Evolutionary conservation across 1,140 invertebrate species (phyloP), one percentile per base, ranked within the genome.

Genomic region (Linepithema humile): DNA sequence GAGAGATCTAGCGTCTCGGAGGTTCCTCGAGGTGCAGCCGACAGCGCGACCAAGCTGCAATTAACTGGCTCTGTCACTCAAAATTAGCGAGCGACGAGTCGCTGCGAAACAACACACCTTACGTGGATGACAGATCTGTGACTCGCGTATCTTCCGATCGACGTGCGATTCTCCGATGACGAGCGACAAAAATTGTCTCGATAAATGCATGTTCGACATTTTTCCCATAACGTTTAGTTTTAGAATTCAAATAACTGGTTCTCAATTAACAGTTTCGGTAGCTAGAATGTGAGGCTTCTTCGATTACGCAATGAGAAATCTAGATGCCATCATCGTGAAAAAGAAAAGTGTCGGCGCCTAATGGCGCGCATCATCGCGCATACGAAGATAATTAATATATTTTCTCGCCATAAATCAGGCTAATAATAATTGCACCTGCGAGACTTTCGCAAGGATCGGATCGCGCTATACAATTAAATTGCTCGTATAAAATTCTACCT

Each of bases 401-500:
- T 73, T 70, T 73, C 35, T 26, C 53, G 20, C 35, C n/a, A 59
- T 73, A 73, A 73, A 73, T 73, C 50, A 73, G 35, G 2, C 32
- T 73, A 59, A 73, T 73, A 73, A 73, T 35, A 23, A 73, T n/a
- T 20, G 70, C 50, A 7, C 20, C 6, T 23, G 38, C 20, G 50
- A n/a, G 50, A 40, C 70, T 73, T 40, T 38, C 70, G 32, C 38
- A 26, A 38, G 20, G 15, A 38, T 73, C 23, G 26, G 35, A 3
- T 15, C 9, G 15, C 20, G 20, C 17, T 35, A 15, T 57, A 17
- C 40, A 67, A 45, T 67, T 67, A 45, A 17, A 67, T 67, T 73
- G 5, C 10, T 59, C 23, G 32, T 26, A 20, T 69, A 12, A 45
- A 69, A 69, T 69, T 50, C 45, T 10, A 5, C 0, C 15, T 23